Conservation (phyloP, 2,113 vertebrate species). For the Lontra canadensis region DNA sequence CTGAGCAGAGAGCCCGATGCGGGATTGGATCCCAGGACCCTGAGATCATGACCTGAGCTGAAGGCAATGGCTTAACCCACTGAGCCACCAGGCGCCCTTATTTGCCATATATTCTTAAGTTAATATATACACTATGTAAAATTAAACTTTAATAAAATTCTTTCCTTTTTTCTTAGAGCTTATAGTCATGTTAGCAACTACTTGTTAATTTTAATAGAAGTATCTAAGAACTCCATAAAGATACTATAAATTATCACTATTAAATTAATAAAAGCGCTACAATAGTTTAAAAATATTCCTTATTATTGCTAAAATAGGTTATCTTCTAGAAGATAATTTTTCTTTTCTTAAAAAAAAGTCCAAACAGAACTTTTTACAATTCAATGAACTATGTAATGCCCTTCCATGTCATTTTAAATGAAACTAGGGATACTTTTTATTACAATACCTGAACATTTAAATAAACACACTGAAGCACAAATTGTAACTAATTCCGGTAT, state of each 20-base stretch:
- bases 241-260: not conserved
- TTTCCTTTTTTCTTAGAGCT: not conserved
- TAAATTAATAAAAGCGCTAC: not conserved
- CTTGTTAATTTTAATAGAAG: not conserved
- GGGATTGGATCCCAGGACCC: no score
- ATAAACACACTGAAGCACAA: not conserved
- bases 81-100: no score
- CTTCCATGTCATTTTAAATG: conserved; percentile 4
- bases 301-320: not conserved
- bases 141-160: not conserved
- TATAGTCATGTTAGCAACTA: not conserved
- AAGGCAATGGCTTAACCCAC: no score
- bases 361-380: not conserved
- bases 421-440: not conserved
- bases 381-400: not conserved
- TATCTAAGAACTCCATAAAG: not conserved
- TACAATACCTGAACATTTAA: not conserved
- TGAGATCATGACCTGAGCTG: no score
- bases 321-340: not conserved
- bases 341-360: not conserved
- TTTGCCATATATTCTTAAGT: not conserved
- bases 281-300: conserved; percentile 24
- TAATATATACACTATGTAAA: not conserved
- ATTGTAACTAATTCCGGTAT: not conserved
- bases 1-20: no score